phyloP scores from a whole-genome alignment of 2,113 vertebrate species.

The Syngnathus scovelli region DNA sequence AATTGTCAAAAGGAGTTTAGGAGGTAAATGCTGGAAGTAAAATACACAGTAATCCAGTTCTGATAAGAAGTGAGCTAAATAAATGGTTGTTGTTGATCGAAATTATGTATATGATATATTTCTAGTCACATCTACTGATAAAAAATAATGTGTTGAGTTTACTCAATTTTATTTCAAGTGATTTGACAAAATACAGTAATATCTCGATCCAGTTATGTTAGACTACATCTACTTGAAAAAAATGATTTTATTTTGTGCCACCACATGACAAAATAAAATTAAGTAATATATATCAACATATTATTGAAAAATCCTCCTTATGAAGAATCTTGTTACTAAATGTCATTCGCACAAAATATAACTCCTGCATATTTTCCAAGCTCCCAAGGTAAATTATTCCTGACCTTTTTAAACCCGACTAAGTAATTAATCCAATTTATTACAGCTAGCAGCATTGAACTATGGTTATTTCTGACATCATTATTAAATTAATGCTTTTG shows the following conservation, averaged over 20 bases:
- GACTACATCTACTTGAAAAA: too few relatives aligned
- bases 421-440: conserved; percentile 84
- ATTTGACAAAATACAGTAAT: too few relatives aligned
- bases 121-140: too few relatives aligned
- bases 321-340: conserved; percentile 42
- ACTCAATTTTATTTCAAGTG: too few relatives aligned
- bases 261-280: too few relatives aligned
- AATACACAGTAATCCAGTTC: not conserved
- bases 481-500: conserved; percentile 88
- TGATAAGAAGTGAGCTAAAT: too few relatives aligned
- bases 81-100: not conserved
- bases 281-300: conserved; percentile 4
- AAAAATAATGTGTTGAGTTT: too few relatives aligned
- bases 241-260: too few relatives aligned
- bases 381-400: conserved; percentile 53
- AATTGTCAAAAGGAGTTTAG: too few relatives aligned
- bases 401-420: conserved; percentile 60
- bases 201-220: too few relatives aligned
- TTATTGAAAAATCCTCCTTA: conserved; percentile 35
- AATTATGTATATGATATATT: too few relatives aligned
- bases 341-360: conserved; percentile 59
- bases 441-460: conserved; percentile 83
- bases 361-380: conserved; percentile 44
- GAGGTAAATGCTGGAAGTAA: too few relatives aligned
- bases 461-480: conserved; percentile 88